Base-by-base conservation (phyloP, 2,888 invertebrate genomes). In the Drosophila testacea region DNA sequence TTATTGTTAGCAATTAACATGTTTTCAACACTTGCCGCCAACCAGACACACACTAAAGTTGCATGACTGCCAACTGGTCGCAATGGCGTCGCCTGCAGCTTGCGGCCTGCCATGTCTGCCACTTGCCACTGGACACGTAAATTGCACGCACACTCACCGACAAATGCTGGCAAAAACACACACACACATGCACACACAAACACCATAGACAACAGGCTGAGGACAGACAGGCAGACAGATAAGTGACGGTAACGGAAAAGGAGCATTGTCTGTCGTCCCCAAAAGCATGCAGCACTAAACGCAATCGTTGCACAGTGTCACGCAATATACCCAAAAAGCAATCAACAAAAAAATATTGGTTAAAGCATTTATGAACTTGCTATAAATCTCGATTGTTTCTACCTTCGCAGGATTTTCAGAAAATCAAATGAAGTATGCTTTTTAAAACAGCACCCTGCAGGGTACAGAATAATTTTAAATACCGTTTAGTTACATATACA, bases 1-100 rank as follows among this genome's bases (percentile, higher is more conserved):
- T 81, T 88, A 73, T 77, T 86, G 81, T 71, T 73, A 81, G 88
- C 81, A 85, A 88, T 88, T 85, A 85, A 85, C 88, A 88, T 86
- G 88, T 78, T 79, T 83, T 88, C 85, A 85, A 88, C 86, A 85
- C 85, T 83, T 84, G 87, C 71, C 72, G 64, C 56, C 78, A 68
- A 59, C 38, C 59, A 65, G 64, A 61, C 66, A 54, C 60, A 54
- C 47, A 62, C 59, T 57, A 76, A 70, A 77, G 68, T 77, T 70
- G 70, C 77, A 73, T 69, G 79, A 54, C 77, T 72, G 77, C 50
- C 77, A 51, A 64, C 63, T 79, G 77, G 73, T 59, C 79, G 69
- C 71, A 79, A 69, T 73, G 81, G 71, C 77, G 72, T 56, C 69
- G 82, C 77, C 85, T 77, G 70, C 77, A 73, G 81, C 71, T 84